Evolutionary conservation across 1,140 invertebrate genomes (phyloP).

Genomic region (Camponotus vicinus): DNA sequence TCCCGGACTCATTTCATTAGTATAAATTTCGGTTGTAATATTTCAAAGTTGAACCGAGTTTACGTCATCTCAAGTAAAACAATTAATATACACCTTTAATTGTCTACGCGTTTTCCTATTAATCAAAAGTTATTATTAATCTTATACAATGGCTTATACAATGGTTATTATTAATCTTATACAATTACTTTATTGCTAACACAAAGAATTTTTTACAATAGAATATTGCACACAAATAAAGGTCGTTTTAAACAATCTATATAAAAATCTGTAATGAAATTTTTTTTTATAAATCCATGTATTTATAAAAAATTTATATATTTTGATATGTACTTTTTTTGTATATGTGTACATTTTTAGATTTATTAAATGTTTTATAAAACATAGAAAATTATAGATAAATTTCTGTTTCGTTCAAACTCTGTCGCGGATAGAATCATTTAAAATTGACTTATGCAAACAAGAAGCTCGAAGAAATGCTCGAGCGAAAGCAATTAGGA

Average conservation of each 20-base stretch:
- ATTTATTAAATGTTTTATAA: not conserved
- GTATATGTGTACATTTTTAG: not conserved
- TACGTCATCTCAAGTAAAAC: not conserved
- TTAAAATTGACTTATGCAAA: not conserved
- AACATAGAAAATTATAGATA: not conserved
- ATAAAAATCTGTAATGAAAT: not conserved
- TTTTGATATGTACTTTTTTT: not conserved
- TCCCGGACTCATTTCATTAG: not conserved
- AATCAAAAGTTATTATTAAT: not conserved
- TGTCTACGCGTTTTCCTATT: not conserved
- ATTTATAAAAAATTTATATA: too few relatives aligned
- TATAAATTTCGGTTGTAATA: not conserved
- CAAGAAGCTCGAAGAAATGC: not conserved
- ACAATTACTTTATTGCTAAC: not conserved
- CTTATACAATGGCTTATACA: not conserved
- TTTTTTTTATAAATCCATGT: too few relatives aligned
- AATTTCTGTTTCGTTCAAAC: not conserved
- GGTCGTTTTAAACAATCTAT: too few relatives aligned
- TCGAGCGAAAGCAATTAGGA: slow-evolving; percentile 15
- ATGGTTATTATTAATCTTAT: not conserved
- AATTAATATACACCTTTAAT: not conserved
- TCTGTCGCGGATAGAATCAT: not conserved
- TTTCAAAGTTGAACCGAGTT: not conserved
- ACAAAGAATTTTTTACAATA: too few relatives aligned
- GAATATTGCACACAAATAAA: too few relatives aligned